These are phyloP conservation scores for Puma concolor DNA, from an alignment of 2,113 vertebrate species.

Conservation along the genomic window DNA sequence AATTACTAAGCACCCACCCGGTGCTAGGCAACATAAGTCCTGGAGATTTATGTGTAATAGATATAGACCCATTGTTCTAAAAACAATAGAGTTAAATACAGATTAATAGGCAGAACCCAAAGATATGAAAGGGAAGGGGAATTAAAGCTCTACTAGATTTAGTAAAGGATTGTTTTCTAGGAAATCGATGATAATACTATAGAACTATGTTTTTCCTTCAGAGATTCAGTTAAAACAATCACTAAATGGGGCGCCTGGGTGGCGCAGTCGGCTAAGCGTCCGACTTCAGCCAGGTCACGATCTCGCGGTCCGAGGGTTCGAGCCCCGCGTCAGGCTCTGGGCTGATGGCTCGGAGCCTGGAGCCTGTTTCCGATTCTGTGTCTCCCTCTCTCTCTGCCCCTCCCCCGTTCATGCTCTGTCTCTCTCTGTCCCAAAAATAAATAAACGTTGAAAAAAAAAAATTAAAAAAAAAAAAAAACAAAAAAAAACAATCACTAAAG, in stretches of 20 bases:
- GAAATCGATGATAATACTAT: neutral
- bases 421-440: no score
- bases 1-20: neutral
- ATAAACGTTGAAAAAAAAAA: no score
- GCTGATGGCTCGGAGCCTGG: no score
- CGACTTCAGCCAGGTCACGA: no score
- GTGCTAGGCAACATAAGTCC: neutral
- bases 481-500: neutral
- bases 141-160: neutral
- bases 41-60: neutral
- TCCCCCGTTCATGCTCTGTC: no score
- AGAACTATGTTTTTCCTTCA: neutral
- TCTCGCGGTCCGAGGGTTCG: no score
- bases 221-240: neutral
- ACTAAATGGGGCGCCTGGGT: neutral
- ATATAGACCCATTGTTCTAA: neutral
- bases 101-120: neutral
- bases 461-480: no score
- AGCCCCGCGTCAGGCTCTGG: no score
- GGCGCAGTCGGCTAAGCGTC: no score
- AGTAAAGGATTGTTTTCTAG: neutral
- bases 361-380: no score
- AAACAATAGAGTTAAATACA: neutral
- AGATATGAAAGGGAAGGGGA: neutral
- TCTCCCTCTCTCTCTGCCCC: no score